These are phyloP conservation scores for Anhinga rufa DNA, from an alignment of 2,113 vertebrate species.

Conservation along the genomic window DNA sequence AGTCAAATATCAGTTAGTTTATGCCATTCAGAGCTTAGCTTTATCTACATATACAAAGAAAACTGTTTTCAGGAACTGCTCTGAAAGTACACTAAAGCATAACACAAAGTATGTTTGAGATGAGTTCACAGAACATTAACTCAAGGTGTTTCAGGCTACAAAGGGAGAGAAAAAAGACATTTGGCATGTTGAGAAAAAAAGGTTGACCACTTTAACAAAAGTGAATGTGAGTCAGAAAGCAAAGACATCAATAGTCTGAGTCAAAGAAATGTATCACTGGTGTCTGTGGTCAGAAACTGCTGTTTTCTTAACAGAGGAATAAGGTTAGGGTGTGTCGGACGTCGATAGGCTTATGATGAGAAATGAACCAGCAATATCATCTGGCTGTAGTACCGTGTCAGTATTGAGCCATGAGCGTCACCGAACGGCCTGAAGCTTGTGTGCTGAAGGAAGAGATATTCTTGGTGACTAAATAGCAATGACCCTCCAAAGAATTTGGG, in stretches of 20 bases:
- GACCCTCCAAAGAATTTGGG: not conserved
- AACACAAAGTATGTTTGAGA: not conserved
- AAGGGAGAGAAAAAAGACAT: no score
- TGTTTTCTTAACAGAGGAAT: not conserved
- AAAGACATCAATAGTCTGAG: not conserved
- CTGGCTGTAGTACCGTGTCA: not conserved
- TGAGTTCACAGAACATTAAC: not conserved
- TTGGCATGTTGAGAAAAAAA: not conserved
- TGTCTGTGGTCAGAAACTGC: not conserved
- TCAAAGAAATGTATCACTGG: not conserved
- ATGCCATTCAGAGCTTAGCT: not conserved
- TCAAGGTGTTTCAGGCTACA: not conserved
- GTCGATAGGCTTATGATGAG: rapidly evolving
- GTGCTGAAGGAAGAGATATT: not conserved
- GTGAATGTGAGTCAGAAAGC: not conserved
- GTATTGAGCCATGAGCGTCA: rapidly evolving
- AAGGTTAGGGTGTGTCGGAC: rapidly evolving
- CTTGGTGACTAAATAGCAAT: not conserved
- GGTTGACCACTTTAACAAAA: not conserved
- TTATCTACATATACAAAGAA: not conserved
- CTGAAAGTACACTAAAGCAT: not conserved
- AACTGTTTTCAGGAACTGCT: not conserved
- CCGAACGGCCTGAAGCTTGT: not conserved
- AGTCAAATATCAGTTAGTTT: not conserved
- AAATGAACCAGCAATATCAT: not conserved